Base-by-base conservation (phyloP, 2,113 vertebrate species). In the Peromyscus maniculatus region DNA sequence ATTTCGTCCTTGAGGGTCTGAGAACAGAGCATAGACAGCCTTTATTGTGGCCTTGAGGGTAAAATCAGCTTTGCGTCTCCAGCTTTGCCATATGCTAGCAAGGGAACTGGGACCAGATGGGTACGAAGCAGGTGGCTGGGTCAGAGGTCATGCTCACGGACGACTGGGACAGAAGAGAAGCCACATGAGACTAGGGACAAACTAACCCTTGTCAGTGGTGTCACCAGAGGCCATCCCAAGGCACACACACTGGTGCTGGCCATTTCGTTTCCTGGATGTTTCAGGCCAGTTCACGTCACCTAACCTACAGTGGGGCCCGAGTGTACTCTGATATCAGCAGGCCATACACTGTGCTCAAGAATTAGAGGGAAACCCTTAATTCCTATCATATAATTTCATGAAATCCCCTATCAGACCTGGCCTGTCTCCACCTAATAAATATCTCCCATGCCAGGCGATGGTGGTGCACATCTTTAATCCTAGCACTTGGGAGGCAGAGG, bases 1-100 rank as follows among this genome's bases (percentile, higher is more conserved):
- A 98, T 78, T 67, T 94, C 95, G 43, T 36, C 4, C 0, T 6
- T 28, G 33, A 97, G n/a, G 24, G 0, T 39, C 98, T 98, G 89
- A 88, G 69, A 62, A 89, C 78, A 96, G 74, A 97, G 31, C 39
- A 62, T 39, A 88, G 75, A 64, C 55, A 52, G 26, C 9, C 43
- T 52, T n/a, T 36, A 33, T 26, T 0, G 1, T 15, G 19, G 5
- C 71, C 62, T 33, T 21, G 3, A 86, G 49, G 46, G 39, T 7
- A 31, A 11, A 10, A 4, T 36, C 64, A 1, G 1, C 69, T 67
- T 80, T 12, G 52, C 31, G 36, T 19, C 12, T 82, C 87, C 7
- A 5, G 12, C 71, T 36, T 33, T 67, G 46, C 36, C n/a, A 5
- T 0, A 8, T 36, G 17, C 75, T 21, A n/a, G 55, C 19, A 49